Percentiles rank a stretch among this genome's conserved stretches.
Evolutionary conservation across 1,140 invertebrate species (phyloP).

Genomic region (Scaptodrosophila lebanonensis): DNA sequence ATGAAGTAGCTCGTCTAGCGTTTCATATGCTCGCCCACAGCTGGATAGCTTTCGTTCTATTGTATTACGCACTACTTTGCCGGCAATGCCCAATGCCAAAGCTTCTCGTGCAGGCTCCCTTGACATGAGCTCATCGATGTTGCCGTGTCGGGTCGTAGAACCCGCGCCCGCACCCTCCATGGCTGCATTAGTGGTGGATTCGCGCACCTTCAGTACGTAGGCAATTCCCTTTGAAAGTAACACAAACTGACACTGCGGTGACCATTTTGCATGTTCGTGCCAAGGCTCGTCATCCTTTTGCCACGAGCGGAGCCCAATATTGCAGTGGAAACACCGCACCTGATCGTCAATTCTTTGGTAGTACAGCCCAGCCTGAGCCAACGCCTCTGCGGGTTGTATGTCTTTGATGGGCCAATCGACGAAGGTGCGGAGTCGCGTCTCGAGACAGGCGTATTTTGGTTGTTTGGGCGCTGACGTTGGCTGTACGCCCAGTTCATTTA

Average conservation of each 20-base stretch:
- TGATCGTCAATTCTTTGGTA: constrained; percentile 82
- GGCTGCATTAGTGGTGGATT: constrained; percentile 15
- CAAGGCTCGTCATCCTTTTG: constrained; percentile 90
- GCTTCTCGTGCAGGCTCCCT: constrained; percentile 80
- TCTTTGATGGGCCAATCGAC: constrained; percentile 81
- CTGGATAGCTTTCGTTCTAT: constrained; percentile 70
- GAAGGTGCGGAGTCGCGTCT: constrained; percentile 83
- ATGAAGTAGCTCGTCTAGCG: constrained; percentile 83
- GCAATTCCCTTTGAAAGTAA: constrained; percentile 86
- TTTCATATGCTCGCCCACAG: constrained; percentile 79
- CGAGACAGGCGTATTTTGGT: constrained; percentile 81
- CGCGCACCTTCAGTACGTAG: constrained; percentile 81
- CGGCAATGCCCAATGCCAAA: constrained; percentile 83
- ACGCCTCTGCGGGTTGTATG: constrained; percentile 81
- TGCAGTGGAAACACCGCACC: constrained; percentile 95
- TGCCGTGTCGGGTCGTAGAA: constrained; percentile 4
- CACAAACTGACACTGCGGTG: constrained; percentile 89
- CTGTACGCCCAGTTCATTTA: constrained; percentile 82
- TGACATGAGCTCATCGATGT: constrained; percentile 77
- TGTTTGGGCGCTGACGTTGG: constrained; percentile 81
- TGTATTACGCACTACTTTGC: constrained; percentile 82
- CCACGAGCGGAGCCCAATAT: constrained; percentile 91
- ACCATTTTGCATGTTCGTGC: constrained; percentile 94
- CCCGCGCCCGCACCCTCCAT: constrained; percentile 23
- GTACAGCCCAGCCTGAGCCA: constrained; percentile 88